phyloP scores from a whole-genome alignment of 1,140 invertebrate genomes.

The Zaprionus camerounensis region DNA sequence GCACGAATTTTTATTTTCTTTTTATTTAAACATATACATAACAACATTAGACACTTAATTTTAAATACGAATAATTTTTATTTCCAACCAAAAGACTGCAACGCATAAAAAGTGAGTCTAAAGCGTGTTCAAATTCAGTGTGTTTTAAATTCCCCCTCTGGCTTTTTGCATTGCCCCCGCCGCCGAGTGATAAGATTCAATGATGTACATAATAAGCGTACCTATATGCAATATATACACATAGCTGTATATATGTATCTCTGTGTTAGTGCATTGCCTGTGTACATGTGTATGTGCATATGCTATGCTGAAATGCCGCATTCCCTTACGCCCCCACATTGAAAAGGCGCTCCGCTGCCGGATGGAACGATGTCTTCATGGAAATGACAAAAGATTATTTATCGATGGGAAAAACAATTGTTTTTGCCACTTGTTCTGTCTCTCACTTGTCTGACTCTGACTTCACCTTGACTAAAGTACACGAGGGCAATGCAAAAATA shows the following conservation, averaged over 20 bases:
- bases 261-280: neutral
- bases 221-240: neutral
- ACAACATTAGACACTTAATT: constrained; percentile 57
- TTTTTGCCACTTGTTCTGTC: constrained; percentile 47
- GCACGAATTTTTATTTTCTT: constrained; percentile 71
- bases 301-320: neutral
- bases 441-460: constrained; percentile 63
- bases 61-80: constrained; percentile 8
- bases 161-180: constrained; percentile 28
- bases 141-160: neutral
- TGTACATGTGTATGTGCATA: neutral
- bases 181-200: constrained; percentile 8
- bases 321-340: neutral
- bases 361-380: neutral
- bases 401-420: constrained; percentile 30
- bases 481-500: constrained; percentile 53
- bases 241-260: neutral
- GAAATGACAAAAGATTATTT: constrained; percentile 1
- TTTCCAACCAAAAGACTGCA: constrained; percentile 15
- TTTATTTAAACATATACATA: constrained; percentile 53
- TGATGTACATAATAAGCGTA: constrained; percentile 3
- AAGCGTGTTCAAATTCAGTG: neutral
- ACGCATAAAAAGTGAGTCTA: constrained; percentile 44
- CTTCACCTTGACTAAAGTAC: constrained; percentile 81
- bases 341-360: constrained; percentile 1